phyloP scores from a whole-genome alignment of 2,113 vertebrate species.

The Ivindomyrus marchei region DNA sequence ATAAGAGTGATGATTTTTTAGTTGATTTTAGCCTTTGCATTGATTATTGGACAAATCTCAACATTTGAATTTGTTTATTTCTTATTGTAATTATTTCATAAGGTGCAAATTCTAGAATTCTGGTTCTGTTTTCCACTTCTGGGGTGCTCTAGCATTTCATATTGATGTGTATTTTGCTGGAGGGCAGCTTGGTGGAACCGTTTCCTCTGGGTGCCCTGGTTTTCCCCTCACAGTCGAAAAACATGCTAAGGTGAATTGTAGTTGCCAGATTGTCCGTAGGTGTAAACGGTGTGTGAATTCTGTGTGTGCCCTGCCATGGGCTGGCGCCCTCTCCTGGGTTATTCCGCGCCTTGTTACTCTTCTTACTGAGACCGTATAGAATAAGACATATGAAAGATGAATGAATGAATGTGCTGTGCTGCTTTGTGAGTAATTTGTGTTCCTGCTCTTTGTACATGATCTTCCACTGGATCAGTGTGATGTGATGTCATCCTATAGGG shows the following conservation, averaged over 20 bases:
- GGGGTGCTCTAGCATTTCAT: not conserved
- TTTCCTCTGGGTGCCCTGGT: not conserved
- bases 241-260: not conserved
- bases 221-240: not conserved
- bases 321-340: not conserved
- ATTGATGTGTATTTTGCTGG: not conserved
- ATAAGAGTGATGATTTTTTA: not conserved
- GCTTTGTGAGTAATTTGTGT: not conserved
- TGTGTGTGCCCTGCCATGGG: not conserved
- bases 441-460: not conserved
- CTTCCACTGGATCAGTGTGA: not conserved
- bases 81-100: not conserved
- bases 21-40: not conserved
- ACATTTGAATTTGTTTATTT: slow-evolving; percentile 8
- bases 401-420: not conserved
- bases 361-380: not conserved
- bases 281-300: not conserved
- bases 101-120: not conserved
- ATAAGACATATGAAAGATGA: not conserved
- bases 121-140: not conserved
- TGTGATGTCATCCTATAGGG: not conserved
- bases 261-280: not conserved
- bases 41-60: not conserved
- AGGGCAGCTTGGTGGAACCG: not conserved
- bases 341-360: not conserved